These are phyloP conservation scores for Trachops cirrhosus DNA, from an alignment of 2,797 vertebrate species.

Conservation along the genomic window DNA sequence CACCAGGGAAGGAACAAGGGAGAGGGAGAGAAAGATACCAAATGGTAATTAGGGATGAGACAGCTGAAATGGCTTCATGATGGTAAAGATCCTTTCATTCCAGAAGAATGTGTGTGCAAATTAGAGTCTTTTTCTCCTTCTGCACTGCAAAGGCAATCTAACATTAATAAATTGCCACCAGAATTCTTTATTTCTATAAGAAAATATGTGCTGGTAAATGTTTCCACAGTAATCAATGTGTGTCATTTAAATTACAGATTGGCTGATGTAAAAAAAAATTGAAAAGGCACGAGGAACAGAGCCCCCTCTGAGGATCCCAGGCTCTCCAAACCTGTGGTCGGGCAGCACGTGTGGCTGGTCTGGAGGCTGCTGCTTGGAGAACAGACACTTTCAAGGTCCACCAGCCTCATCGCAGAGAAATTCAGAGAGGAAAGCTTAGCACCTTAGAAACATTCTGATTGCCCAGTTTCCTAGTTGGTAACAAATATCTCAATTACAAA, in stretches of 20 bases:
- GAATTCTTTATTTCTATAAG: conserved; percentile 74
- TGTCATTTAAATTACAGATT: conserved; percentile 71
- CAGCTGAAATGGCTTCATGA: conserved; percentile 84
- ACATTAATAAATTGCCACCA: conserved; percentile 67
- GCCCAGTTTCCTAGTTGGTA: background rate
- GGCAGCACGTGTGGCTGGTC: background rate
- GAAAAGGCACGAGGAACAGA: background rate
- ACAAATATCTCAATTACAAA: background rate
- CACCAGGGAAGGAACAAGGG: conserved; percentile 61
- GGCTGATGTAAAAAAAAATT: background rate
- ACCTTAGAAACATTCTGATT: background rate
- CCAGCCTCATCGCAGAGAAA: background rate
- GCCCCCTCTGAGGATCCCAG: background rate
- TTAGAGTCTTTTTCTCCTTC: conserved; percentile 63
- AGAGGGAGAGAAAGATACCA: conserved; percentile 74
- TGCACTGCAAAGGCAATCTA: conserved; percentile 74
- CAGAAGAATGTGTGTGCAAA: conserved; percentile 78
- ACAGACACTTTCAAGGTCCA: background rate
- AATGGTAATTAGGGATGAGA: conserved; percentile 82
- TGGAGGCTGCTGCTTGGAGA: background rate
- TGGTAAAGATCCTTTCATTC: conserved; percentile 79
- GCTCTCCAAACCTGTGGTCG: background rate
- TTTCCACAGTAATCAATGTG: conserved; percentile 53
- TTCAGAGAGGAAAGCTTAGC: background rate
- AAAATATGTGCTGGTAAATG: conserved; percentile 58